Conservation (phyloP, 2,797 vertebrate genomes). For the Mormyrops boulengeri region DNA sequence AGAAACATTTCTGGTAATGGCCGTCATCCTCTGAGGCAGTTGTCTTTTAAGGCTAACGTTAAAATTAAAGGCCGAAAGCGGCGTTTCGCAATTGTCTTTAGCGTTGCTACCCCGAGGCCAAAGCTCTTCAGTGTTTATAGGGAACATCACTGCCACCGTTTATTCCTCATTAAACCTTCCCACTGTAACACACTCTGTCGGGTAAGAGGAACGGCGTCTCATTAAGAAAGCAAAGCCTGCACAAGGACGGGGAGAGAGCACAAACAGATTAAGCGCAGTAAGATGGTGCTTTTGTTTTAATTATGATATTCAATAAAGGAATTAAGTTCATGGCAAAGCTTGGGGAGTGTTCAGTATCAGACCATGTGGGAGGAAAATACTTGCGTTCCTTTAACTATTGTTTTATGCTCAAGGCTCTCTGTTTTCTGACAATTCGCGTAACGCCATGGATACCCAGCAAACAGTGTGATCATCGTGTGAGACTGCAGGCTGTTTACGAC, state of each 20-base stretch:
- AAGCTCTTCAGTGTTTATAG: conserved; percentile 16
- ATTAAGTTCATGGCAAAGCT: conserved; percentile 15
- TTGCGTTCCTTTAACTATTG: not conserved
- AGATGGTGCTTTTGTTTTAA: conserved; percentile 20
- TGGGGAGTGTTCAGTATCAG: not conserved
- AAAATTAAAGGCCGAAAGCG: not conserved
- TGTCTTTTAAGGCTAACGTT: not conserved
- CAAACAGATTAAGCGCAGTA: not conserved
- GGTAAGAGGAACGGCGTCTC: conserved; percentile 18
- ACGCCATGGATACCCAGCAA: not conserved
- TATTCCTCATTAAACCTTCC: conserved; percentile 21
- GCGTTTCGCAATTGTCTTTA: not conserved
- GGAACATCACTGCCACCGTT: conserved; percentile 4
- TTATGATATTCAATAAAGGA: conserved; percentile 21
- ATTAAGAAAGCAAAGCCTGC: conserved; percentile 16
- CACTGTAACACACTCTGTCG: conserved; percentile 20
- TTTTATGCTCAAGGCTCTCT: not conserved
- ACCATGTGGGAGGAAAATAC: not conserved
- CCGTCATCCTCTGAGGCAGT: not conserved
- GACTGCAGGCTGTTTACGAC: not conserved
- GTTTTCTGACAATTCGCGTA: not conserved
- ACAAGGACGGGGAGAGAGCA: conserved; percentile 4
- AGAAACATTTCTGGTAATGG: not conserved
- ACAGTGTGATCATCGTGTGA: not conserved
- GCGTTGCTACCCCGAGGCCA: not conserved